phyloP scores from a whole-genome alignment of 2,113 vertebrate species.

The Podiceps cristatus region DNA sequence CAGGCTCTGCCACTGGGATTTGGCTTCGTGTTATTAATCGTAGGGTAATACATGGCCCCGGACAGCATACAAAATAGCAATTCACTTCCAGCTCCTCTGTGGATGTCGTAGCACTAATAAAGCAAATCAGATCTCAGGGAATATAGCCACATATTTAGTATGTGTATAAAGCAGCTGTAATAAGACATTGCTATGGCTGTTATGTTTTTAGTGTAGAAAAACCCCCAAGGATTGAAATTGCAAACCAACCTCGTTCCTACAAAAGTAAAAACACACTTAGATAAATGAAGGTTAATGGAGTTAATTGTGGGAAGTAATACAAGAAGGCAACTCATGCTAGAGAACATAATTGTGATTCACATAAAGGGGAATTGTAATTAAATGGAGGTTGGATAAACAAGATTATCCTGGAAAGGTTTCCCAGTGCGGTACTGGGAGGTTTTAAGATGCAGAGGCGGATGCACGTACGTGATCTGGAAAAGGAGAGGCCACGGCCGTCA shows the following conservation, averaged over 20 bases:
- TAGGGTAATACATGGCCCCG: not conserved
- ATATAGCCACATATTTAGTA: not conserved
- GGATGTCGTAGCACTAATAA: not conserved
- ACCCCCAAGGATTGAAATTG: not conserved
- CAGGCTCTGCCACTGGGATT: not conserved
- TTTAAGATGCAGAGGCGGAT: not conserved
- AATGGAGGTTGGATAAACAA: not conserved
- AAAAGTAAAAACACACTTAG: not conserved
- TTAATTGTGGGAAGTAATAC: not conserved
- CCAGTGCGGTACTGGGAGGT: not conserved
- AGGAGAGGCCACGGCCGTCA: accelerated
- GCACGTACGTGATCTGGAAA: not conserved
- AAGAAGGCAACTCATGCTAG: not conserved
- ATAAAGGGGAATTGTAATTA: slow-evolving; percentile 28
- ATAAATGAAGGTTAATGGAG: slow-evolving; percentile 42
- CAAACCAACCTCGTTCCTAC: not conserved
- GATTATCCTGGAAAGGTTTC: slow-evolving; percentile 8
- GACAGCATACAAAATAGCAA: not conserved
- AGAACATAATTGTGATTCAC: not conserved
- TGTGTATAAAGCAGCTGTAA: not conserved
- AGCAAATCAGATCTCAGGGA: not conserved
- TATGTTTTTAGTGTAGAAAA: not conserved
- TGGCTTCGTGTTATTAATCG: not conserved
- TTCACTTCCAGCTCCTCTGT: not conserved
- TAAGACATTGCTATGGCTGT: not conserved